Evolutionary conservation across 2,888 invertebrate genomes (phyloP).

Genomic region (Caenorhabditis sinica): DNA sequence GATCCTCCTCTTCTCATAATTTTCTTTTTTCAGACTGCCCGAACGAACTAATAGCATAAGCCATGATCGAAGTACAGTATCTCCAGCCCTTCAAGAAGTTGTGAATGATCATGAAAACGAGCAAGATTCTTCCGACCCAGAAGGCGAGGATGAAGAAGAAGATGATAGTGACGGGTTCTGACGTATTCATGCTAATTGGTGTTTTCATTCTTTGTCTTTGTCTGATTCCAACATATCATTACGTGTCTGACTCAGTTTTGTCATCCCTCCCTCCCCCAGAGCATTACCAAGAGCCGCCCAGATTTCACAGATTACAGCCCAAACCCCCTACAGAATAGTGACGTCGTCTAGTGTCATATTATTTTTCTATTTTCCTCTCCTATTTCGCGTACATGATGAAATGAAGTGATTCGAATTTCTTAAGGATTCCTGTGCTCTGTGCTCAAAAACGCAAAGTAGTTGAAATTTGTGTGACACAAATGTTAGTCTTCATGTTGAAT

Average conservation of each 20-base stretch:
- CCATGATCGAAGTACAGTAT: background rate
- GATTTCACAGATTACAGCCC: too few species aligned
- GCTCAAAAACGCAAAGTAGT: background rate
- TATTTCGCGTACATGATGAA: background rate
- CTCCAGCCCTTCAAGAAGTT: slow-evolving; percentile 49
- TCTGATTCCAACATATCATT: too few species aligned
- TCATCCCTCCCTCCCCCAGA: too few species aligned
- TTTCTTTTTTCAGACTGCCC: slow-evolving; percentile 9
- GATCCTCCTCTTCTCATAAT: background rate
- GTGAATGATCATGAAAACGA: slow-evolving; percentile 51
- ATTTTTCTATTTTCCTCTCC: background rate
- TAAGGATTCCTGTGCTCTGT: background rate
- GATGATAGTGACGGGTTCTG: background rate
- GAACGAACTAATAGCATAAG: background rate
- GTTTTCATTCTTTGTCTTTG: background rate
- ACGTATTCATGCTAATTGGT: background rate
- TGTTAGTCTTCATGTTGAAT: background rate
- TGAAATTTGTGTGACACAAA: background rate
- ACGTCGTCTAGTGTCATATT: background rate
- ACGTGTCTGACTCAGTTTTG: too few species aligned
- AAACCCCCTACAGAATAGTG: background rate
- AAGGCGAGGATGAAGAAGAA: slow-evolving; percentile 26
- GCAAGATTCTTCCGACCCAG: slow-evolving; percentile 37
- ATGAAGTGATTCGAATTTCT: slow-evolving; percentile 16
- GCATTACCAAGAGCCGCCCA: too few species aligned